phyloP scores from a whole-genome alignment of 2,888 invertebrate species.

The Pseudococcus longispinus region DNA sequence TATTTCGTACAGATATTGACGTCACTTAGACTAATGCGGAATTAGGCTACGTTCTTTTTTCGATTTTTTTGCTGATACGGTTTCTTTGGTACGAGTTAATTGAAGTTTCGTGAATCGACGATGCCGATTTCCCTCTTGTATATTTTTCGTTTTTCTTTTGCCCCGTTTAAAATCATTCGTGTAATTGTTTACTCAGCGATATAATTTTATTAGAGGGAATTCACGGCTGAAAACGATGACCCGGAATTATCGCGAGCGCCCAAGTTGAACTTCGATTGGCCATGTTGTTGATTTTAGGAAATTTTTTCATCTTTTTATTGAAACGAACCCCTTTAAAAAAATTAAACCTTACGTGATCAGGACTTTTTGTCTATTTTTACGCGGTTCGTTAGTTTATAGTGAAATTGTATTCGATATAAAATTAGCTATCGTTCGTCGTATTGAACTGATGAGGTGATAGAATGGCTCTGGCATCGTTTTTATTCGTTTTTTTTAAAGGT shows the following conservation, averaged over 20 bases:
- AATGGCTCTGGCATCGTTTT: background rate
- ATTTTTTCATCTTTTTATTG: background rate
- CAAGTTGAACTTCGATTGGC: background rate
- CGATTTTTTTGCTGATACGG: background rate
- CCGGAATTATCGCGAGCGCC: background rate
- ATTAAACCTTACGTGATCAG: background rate
- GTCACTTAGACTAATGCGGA: background rate
- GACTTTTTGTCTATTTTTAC: background rate
- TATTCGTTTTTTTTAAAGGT: no score
- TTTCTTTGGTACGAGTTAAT: background rate
- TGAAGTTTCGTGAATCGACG: conserved; percentile 8
- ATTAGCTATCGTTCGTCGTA: background rate
- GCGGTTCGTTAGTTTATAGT: background rate
- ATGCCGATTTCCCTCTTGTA: background rate
- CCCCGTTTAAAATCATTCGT: background rate
- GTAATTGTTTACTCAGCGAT: conserved; percentile 5
- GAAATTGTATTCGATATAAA: background rate
- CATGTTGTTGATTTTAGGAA: conserved; percentile 1
- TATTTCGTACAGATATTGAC: background rate
- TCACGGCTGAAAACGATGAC: background rate
- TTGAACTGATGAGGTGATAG: background rate
- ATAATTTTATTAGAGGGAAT: background rate
- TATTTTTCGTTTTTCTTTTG: background rate
- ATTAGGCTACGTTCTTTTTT: background rate
- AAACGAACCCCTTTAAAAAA: background rate